A percentile compares a stretch with the other conserved stretches of the same genome.
Conservation (phyloP, 2,113 vertebrate species). For the Hylia prasina region DNA sequence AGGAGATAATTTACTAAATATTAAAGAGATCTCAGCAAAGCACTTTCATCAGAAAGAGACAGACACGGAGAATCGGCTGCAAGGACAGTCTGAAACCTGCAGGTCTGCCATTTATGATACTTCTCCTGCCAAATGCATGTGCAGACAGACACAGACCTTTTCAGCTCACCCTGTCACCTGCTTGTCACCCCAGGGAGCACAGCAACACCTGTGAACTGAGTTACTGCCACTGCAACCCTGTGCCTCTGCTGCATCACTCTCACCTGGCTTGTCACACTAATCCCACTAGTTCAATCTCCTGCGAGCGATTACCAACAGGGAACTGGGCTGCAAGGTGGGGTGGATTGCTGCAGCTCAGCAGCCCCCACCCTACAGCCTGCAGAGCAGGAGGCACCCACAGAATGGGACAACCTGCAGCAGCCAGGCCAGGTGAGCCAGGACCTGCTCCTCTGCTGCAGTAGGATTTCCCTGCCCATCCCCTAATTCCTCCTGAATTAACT, state of each 20-base stretch:
- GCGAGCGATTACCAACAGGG: background rate
- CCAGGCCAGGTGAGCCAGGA: background rate
- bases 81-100: background rate
- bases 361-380: background rate
- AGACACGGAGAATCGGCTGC: background rate
- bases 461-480: background rate
- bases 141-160: background rate
- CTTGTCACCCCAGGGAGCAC: background rate
- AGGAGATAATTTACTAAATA: background rate
- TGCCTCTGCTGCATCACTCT: background rate
- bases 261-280: background rate
- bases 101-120: background rate
- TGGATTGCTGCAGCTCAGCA: background rate
- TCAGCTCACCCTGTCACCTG: background rate
- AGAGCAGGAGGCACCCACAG: background rate
- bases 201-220: background rate
- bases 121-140: background rate
- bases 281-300: background rate
- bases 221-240: accelerated
- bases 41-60: background rate
- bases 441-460: background rate
- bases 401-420: background rate
- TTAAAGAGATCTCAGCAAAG: background rate
- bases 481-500: background rate
- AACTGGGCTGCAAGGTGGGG: background rate